Evolutionary conservation across 2,113 vertebrate species (phyloP), one percentile per base, ranked within the genome.

Genomic region (Serilophus lunatus): DNA sequence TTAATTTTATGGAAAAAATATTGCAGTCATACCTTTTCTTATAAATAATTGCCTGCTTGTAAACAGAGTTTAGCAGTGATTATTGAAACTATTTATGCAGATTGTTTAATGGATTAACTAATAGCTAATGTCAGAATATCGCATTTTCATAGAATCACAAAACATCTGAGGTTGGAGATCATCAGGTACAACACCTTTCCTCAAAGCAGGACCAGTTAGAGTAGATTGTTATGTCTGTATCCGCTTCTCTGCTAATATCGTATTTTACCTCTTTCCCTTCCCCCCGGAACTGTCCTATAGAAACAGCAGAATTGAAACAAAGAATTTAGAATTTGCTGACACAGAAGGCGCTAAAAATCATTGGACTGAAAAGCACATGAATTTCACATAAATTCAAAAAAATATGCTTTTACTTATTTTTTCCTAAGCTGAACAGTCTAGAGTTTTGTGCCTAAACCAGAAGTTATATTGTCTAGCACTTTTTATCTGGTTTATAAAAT

Each of bases 361-460:
- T 31, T 60, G 5, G 7, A 76, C 26, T 65, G 23, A 53, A 75
- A 66, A 57, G 2, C 0, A 2, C 2, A 0, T 24, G 1, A 1
- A 33, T 87, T 77, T 84, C 78, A 23, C 18, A 56, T 28, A 35
- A 51, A 56, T 61, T 45, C 22, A 83, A 83, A 17, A 33, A 86
- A 75, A 77, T 29, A 8, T 45, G 2, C 18, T 64, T 83, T 68
- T 13, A 40, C 6, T 0, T 45, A 4, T 54, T 44, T 51, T 74
- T 24, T 3, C 8, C 15, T 45, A 31, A 47, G 3, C 1, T 51
- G 8, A 61, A 10, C 3, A 33, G 9, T 18, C 7, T 3, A 31
- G 20, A 74, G 61, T 44, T 45, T 77, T 74, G n/a, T 64, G 28
- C 12, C 6, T 15, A 38, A 78, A 4, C 10, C 14, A 70, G n/a